Percentiles rank a stretch among this genome's conserved stretches.
phyloP scores from a whole-genome alignment of 2,888 invertebrate species.

The Ochropleura leucogaster region DNA sequence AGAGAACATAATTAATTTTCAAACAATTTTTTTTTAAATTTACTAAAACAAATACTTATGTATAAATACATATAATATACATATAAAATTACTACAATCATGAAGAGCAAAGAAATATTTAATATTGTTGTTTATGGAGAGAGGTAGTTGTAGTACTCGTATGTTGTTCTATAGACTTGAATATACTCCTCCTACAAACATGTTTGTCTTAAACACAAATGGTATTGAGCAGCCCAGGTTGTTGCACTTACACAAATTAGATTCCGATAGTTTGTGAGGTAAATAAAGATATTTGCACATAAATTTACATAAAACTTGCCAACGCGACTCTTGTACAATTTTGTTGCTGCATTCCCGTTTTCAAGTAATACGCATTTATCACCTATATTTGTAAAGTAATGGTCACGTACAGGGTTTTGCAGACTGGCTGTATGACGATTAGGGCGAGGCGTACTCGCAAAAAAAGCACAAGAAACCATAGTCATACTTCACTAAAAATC shows the following conservation, averaged over 20 bases:
- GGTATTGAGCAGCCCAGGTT: background rate
- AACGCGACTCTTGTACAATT: background rate
- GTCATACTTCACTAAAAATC: background rate
- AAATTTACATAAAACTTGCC: background rate
- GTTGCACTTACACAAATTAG: background rate
- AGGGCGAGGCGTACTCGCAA: too few species aligned
- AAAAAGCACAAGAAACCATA: too few species aligned
- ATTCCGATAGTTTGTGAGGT: background rate
- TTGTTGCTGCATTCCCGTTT: background rate
- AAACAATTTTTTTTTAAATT: too few species aligned
- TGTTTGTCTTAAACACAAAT: conserved; percentile 2
- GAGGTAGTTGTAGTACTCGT: too few species aligned
- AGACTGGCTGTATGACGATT: background rate
- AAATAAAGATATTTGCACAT: background rate
- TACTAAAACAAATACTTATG: too few species aligned
- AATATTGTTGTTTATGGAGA: too few species aligned
- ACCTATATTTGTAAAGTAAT: background rate
- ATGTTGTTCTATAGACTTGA: background rate
- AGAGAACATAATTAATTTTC: too few species aligned
- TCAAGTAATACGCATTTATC: background rate
- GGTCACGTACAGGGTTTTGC: background rate
- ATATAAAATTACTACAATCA: too few species aligned
- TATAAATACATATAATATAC: too few species aligned
- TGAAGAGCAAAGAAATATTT: too few species aligned
- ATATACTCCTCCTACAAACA: background rate